Base-by-base conservation (phyloP, 2,113 vertebrate species). In the Pluvialis apricaria region DNA sequence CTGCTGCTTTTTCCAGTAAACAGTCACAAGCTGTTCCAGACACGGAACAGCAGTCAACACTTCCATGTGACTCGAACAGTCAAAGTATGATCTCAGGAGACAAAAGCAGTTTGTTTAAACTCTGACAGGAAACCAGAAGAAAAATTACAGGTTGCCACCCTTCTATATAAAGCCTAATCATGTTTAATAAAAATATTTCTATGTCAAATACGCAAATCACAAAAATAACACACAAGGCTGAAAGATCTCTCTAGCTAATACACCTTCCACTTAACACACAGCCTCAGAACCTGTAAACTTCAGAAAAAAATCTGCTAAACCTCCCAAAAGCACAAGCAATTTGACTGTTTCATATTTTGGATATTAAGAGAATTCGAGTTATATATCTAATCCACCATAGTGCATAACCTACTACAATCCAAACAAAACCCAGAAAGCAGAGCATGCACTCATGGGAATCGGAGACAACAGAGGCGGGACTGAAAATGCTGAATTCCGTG, bases 1-100 rank as follows among this genome's bases (percentile, higher is more conserved):
- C 94, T 94, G 96, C 92, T 94, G 91, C 92, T 95, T 96, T 97
- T 97, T 95, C 96, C 95, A 90, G 90, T 96, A 96, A 97, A 96
- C 83, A 96, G 96, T 96, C 83, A 97, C 95, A 96, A 81, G 72
- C 71, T 96, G 90, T 95, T 97, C 96, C 95, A 96, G 96, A 94
- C 65, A 91, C 5, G 11, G 78, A 97, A 95, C 82, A 92, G 94
- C 71, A 92, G 92, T 82, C 86, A 97, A 87, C 66, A 84, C 89
- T 94, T 92, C 93, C 88, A 93, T 71, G 94, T 92, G 94, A 96
- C 82, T 94, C 36, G 6, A 52, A 42, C 34, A 95, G 86, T 45
- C 82, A 68, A 92, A 93, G 57, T 88, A 88, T 21, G 79, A 96
- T 79, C 90, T 87, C 89, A 79, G 82, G 79, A 97, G 95, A 85